Evolutionary conservation across 2,888 invertebrate genomes (phyloP).

Genomic region (Parnassius apollo): DNA sequence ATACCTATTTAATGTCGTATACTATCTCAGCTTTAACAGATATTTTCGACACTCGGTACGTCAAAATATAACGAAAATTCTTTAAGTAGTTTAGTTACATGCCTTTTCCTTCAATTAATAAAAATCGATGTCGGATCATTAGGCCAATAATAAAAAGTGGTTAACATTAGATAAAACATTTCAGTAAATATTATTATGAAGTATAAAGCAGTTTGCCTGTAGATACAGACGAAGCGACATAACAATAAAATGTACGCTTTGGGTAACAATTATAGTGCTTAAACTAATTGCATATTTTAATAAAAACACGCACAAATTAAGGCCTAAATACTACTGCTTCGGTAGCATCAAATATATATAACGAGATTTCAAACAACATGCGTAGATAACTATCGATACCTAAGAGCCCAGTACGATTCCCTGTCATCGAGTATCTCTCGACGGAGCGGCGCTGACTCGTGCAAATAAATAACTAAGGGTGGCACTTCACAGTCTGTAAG

Average conservation of each 20-base stretch:
- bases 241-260: slow-evolving; percentile 62
- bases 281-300: slow-evolving; percentile 73
- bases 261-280: slow-evolving; percentile 73
- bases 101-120: slow-evolving; percentile 31
- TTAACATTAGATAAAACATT: slow-evolving; percentile 31
- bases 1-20: slow-evolving; percentile 11
- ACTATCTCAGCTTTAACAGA: not conserved
- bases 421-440: slow-evolving; percentile 9
- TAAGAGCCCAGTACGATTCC: slow-evolving; percentile 67
- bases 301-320: slow-evolving; percentile 71
- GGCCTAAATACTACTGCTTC: slow-evolving; percentile 58
- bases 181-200: slow-evolving; percentile 31
- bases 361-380: slow-evolving; percentile 80
- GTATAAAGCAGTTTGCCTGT: slow-evolving; percentile 32
- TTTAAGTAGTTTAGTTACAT: slow-evolving; percentile 36
- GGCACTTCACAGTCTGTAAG: slow-evolving; percentile 64
- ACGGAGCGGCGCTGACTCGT: slow-evolving; percentile 46
- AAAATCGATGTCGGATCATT: slow-evolving; percentile 40
- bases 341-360: slow-evolving; percentile 72
- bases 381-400: slow-evolving; percentile 63
- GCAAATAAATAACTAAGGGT: slow-evolving; percentile 70
- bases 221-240: slow-evolving; percentile 43
- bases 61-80: slow-evolving; percentile 26
- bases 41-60: slow-evolving; percentile 1
- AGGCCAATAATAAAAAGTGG: slow-evolving; percentile 40